Evolutionary conservation across 2,113 vertebrate species (phyloP).

Genomic region (Ondatra zibethicus): DNA sequence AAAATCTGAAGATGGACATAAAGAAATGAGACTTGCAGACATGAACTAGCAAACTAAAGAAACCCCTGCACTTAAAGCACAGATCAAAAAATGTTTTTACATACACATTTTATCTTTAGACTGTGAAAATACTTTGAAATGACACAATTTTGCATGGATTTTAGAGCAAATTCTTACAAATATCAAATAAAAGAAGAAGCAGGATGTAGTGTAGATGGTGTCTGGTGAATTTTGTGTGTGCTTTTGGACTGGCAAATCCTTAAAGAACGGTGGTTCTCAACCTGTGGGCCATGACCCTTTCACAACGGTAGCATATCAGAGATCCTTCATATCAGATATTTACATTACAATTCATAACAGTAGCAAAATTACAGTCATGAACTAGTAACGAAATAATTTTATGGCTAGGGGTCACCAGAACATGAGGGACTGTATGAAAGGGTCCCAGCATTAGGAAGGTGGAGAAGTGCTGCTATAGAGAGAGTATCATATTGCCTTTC

Average conservation of each 20-base stretch:
- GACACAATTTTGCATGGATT: constrained; percentile 20
- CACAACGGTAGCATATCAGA: too few relatives aligned
- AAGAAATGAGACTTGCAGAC: constrained; percentile 42
- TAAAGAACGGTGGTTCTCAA: not conserved
- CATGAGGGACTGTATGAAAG: too few relatives aligned
- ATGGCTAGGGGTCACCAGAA: not conserved
- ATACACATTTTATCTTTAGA: constrained; percentile 1
- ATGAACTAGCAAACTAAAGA: not conserved
- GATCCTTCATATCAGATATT: too few relatives aligned
- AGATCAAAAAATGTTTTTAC: constrained; percentile 44
- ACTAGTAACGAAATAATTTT: not conserved
- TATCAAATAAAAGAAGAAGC: constrained; percentile 59
- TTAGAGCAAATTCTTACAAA: constrained; percentile 46
- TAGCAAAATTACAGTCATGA: not conserved
- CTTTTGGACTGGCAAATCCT: constrained; percentile 27
- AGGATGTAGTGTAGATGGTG: not conserved
- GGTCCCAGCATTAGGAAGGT: not conserved
- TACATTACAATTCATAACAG: too few relatives aligned
- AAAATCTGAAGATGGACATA: constrained; percentile 35
- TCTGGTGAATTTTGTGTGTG: not conserved
- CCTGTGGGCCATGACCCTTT: not conserved
- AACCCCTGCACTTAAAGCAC: not conserved
- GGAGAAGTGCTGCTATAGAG: not conserved
- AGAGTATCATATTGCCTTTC: not conserved
- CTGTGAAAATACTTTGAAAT: constrained; percentile 4